phyloP scores from a whole-genome alignment of 2,888 invertebrate species.

The Pseudococcus viburni region DNA sequence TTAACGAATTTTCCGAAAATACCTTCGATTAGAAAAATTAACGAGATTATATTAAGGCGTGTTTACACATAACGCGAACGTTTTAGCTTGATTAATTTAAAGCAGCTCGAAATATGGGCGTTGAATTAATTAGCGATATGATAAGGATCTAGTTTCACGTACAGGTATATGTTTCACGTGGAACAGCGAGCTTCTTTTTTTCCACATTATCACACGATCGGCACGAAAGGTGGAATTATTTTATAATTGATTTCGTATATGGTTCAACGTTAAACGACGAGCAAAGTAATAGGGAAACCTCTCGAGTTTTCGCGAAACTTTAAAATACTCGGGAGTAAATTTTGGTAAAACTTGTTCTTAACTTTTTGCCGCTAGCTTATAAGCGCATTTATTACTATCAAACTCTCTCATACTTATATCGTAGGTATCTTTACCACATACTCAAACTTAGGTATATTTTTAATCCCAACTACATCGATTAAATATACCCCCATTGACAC shows the following conservation, averaged over 20 bases:
- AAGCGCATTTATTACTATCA: not conserved
- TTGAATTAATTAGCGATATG: constrained; percentile 30
- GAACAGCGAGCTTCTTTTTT: not conserved
- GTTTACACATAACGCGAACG: constrained; percentile 27
- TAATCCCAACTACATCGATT: not conserved
- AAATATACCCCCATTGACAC: not conserved
- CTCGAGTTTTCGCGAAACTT: not conserved
- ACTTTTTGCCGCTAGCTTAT: not conserved
- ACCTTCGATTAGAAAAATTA: constrained; percentile 45
- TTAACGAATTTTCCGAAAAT: constrained; percentile 8
- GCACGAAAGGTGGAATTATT: not conserved
- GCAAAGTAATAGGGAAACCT: not conserved
- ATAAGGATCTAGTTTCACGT: constrained; percentile 45
- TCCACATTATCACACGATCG: not conserved
- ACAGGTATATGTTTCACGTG: not conserved
- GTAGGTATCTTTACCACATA: too few species aligned
- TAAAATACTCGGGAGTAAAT: not conserved
- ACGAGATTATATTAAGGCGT: constrained; percentile 21
- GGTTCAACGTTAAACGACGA: not conserved
- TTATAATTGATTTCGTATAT: constrained; percentile 5
- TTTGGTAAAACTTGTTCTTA: not conserved
- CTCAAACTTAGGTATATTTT: too few species aligned
- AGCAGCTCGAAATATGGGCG: not conserved
- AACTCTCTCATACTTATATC: too few species aligned
- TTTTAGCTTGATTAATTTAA: constrained; percentile 47